Evolutionary conservation across 2,113 vertebrate species (phyloP), one percentile per base, ranked within the genome.

Genomic region (Silurus glanis): DNA sequence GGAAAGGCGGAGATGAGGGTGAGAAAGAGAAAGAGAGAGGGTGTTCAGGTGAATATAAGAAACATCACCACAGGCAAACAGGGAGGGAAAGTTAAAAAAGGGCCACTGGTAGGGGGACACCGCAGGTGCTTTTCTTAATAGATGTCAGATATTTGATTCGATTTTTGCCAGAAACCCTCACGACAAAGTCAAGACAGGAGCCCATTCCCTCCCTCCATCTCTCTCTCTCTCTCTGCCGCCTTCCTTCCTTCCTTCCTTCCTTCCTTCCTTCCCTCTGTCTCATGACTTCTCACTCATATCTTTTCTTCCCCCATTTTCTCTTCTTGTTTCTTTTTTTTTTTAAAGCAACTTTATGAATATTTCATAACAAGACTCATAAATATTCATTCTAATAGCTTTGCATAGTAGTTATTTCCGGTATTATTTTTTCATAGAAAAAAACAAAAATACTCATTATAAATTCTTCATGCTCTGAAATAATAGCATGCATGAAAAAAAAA

Each of bases 381-480:
- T 99, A 99, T 99, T 98, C 97, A 99, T 97, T 96, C 96, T 97
- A 97, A 98, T 97, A 96, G 97, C 97, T 97, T 96, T 96, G 97
- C 97, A 96, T 95, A 94, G 94, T 94, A 96, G 96, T 98, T 98
- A 98, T 99, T 99, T 95, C 94, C 92, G 90, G 92, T 92, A 97
- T 98, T 97, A 97, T 95, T 96, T 95, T 96, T 95, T 96, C 95
- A 96, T 95, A 16, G 23, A 16, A 96, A 95, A 95, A 95, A 95
- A 95, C 95, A 97, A 96, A 98, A 97, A 98, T 96, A 97, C 95
- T 96, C 96, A 98, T 97, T 96, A 97, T 94, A 96, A 96, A 97
- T 98, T 93, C 94, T 95, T 88, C 91, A 91, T 91, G 84, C 90
- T 89, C 91, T 85, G 90, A 94, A 94, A 93, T 95, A 90, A 92